Evolutionary conservation across 1,140 invertebrate genomes (phyloP).

Genomic region (Octopus bimaculoides): DNA sequence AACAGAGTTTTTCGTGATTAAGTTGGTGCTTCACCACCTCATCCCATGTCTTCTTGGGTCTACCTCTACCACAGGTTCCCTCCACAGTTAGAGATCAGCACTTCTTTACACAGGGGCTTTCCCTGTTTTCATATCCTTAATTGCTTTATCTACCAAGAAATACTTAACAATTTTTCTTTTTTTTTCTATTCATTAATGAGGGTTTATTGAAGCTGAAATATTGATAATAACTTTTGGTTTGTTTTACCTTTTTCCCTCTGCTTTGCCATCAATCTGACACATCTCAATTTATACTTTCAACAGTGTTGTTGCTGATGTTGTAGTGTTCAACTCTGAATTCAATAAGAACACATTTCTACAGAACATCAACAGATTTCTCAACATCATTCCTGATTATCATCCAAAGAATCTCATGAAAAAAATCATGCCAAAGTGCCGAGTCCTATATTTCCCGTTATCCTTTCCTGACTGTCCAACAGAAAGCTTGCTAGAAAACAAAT

Average conservation of each 20-base stretch:
- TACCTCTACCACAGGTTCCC: too few relatives aligned
- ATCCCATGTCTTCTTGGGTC: too few relatives aligned
- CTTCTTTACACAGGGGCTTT: too few relatives aligned
- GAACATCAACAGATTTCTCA: conserved; percentile 66
- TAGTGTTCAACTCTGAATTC: conserved; percentile 73
- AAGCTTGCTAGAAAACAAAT: not conserved
- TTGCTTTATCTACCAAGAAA: too few relatives aligned
- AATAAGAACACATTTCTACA: conserved; percentile 69
- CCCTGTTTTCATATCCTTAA: too few relatives aligned
- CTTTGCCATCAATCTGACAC: conserved; percentile 10
- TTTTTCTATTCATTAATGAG: not conserved
- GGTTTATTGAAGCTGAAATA: too few relatives aligned
- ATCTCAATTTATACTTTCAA: conserved; percentile 40
- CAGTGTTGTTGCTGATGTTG: conserved; percentile 70
- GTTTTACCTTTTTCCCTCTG: conserved; percentile 17
- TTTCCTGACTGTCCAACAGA: not conserved
- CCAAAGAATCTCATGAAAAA: conserved; percentile 61
- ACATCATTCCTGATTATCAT: conserved; percentile 67
- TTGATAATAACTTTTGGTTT: too few relatives aligned
- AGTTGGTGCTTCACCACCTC: too few relatives aligned
- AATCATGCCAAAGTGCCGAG: conserved; percentile 65
- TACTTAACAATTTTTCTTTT: not conserved
- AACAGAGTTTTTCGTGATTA: too few relatives aligned
- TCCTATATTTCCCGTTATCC: conserved; percentile 68
- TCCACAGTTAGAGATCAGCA: too few relatives aligned